Base-by-base conservation (phyloP, 2,888 invertebrate species). In the Bruchidius siliquastri region DNA sequence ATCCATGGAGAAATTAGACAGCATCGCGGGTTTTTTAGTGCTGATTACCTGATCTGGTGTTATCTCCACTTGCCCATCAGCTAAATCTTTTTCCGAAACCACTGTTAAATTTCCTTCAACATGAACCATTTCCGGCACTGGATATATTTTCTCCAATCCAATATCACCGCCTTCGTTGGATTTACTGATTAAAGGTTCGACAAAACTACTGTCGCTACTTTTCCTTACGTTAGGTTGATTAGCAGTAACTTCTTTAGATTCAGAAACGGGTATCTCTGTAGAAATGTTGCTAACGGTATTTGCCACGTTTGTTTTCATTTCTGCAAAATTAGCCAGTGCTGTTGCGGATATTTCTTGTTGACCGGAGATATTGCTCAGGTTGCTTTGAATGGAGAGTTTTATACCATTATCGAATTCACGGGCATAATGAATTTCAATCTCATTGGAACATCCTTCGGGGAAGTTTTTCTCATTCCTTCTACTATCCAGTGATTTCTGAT, bases 101-200 rank as follows among this genome's bases (percentile, higher is more conserved):
- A 90, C 89, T 81, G 90, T 90, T 86, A 90, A 87, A 87, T 90
- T 90, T 85, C 89, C 88, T 84, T 90, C 89, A 0, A 88, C 86
- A 81, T 87, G 87, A 69, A 89, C 84, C 30, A 82, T 71, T 73
- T 84, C 83, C 18, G 82, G 75, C 72, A 79, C 80, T 67, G 13
- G 67, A 26, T 20, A 18, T 67, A 26, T 20, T 22, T 18, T 67
- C 69, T 67, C 18, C 3, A 32, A 20, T n/a, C 26, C 22, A 69
- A 26, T 20, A 2, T 26, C 22, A n/a, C 20, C n/a, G 6, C 30
- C 26, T 0, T 21, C 30, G 1, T 22, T 70, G 13, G 70, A 20
- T 26, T 22, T 71, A 32, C 30, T 26, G 18, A 20, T n/a, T 71
- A 30, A 22, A 30, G 26, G 32, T n/a, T 18, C 20, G 30, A 21